Base-by-base conservation (phyloP, 2,797 vertebrate species). In the Scolopax rusticola region DNA sequence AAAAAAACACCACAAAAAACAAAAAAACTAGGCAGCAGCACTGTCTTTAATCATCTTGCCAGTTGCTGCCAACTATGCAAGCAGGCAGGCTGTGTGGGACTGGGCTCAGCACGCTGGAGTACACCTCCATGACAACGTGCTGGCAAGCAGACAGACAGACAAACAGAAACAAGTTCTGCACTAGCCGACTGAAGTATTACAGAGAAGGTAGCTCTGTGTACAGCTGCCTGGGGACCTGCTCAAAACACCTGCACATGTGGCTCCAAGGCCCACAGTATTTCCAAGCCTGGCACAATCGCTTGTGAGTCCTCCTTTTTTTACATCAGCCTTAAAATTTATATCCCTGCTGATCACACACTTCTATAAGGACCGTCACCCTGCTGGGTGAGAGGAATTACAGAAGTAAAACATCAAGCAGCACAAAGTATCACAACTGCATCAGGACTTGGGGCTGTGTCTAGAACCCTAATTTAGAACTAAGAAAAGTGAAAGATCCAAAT, bases 51-150 rank as follows among this genome's bases (percentile, higher is more conserved):
- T 63, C 36, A 79, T n/a, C 77, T 40, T 84, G 27, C 33, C 77
- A 68, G 54, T 45, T 45, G 38, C 77, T 65, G 65, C 45, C 48
- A 93, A 70, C 25, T 27, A 30, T 63, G 54, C 24, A 45, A 90
- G 65, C 8, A n/a, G 60, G 30, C 20, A 40, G 9, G 20, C 63
- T 60, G 47, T 48, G 88, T 48, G 70, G 79, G 43, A 67, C 48
- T 56, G 0, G 0, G 40, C 50, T 79, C 70, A 12, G 36, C 27
- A 28, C 1, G 8, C 41, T 36, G 70, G 28, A 64, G 61, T 32
- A 65, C 57, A 75, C 50, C 70, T 79, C 69, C 67, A 63, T 48
- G 83, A 93, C 69, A 82, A 81, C 27, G 3, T 3, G 36, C 84
- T 53, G 78, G 59, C 63, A 89, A 70, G 59, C 24, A 79, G 54